A percentile compares a stretch with the other conserved stretches of the same genome.
These are phyloP conservation scores for Protobothrops mucrosquamatus DNA, from an alignment of 2,113 vertebrate genomes.

Conservation along the genomic window DNA sequence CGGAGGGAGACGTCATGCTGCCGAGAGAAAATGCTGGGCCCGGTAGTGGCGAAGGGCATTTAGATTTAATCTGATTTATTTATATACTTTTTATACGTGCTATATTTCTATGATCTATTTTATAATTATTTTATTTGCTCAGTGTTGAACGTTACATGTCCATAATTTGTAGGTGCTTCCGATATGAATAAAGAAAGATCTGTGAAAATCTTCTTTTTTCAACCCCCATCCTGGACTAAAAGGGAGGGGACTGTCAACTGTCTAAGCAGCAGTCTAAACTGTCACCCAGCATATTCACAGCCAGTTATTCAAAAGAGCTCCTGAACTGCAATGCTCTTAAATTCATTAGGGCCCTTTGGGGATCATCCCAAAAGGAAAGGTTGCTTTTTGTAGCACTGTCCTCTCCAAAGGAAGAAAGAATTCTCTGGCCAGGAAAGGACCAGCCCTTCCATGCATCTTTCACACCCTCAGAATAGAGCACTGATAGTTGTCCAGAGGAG, in stretches of 20 bases:
- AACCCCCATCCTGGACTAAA: too few species aligned
- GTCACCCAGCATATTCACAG: background rate
- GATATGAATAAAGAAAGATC: background rate
- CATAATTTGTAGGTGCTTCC: too few species aligned
- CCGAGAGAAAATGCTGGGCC: background rate
- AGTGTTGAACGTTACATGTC: too few species aligned
- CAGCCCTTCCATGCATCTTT: background rate
- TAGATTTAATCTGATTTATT: background rate
- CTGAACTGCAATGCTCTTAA: background rate
- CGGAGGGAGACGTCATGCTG: background rate
- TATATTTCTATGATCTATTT: too few species aligned
- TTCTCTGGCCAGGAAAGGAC: background rate
- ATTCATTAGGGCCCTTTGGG: background rate
- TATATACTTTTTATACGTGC: background rate
- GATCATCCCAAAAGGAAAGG: background rate
- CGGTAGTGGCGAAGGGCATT: background rate
- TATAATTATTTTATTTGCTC: too few species aligned
- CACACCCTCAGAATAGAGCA: background rate
- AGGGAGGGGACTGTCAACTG: background rate
- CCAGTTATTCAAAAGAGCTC: background rate
- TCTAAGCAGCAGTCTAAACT: background rate
- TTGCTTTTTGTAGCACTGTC: background rate
- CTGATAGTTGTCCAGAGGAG: too few species aligned
- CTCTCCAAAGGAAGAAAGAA: background rate
- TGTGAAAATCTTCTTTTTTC: background rate